Conservation (phyloP, 2,113 vertebrate species). For the Lipophrys pholis region DNA sequence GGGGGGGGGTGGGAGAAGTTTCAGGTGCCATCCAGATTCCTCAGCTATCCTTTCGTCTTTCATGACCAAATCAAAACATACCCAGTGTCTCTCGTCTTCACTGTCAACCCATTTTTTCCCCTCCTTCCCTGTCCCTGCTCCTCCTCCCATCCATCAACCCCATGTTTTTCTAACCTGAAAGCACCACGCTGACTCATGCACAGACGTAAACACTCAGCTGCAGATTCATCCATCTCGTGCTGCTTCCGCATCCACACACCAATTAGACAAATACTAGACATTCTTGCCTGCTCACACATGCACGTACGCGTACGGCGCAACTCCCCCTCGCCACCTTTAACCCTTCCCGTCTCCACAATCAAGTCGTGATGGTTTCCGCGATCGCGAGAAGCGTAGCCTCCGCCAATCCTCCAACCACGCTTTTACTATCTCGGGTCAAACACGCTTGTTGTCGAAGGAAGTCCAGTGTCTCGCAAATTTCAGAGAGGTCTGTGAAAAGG, state of each 20-base stretch:
- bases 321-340: slow-evolving; percentile 51
- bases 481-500: slow-evolving; percentile 57
- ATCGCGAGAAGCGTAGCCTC: slow-evolving; percentile 8
- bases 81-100: slow-evolving; percentile 48
- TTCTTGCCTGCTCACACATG: background rate
- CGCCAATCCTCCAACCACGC: slow-evolving; percentile 32
- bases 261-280: slow-evolving; percentile 10
- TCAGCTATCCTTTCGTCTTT: slow-evolving; percentile 60
- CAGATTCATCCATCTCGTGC: slow-evolving; percentile 9
- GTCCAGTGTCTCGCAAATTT: slow-evolving; percentile 46
- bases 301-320: background rate
- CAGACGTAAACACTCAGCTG: slow-evolving; percentile 25
- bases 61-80: slow-evolving; percentile 77
- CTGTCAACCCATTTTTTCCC: slow-evolving; percentile 47
- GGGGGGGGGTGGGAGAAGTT: slow-evolving; percentile 22
- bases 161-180: slow-evolving; percentile 56
- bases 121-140: slow-evolving; percentile 16
- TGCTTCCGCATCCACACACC: background rate
- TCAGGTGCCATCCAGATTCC: slow-evolving; percentile 71
- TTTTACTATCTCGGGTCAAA: slow-evolving; percentile 44
- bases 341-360: slow-evolving; percentile 20
- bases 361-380: slow-evolving; percentile 13
- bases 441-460: slow-evolving; percentile 33
- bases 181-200: background rate
- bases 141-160: slow-evolving; percentile 57